phyloP scores from a whole-genome alignment of 2,888 invertebrate species.

The Mechanitis messenoides region DNA sequence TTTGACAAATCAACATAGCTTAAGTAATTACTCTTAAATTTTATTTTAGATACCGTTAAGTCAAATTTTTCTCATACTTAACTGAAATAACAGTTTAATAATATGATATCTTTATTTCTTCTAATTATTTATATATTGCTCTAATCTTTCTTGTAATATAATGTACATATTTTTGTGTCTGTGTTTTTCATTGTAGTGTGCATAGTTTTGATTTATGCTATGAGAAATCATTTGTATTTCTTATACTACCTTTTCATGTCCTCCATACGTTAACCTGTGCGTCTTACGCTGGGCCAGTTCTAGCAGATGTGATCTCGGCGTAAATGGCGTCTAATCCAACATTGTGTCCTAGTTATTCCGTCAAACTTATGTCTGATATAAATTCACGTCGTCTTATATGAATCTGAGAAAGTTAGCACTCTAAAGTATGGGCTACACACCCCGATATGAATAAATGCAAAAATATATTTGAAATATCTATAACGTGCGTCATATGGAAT shows the following conservation, averaged over 20 bases:
- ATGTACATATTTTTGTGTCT: too few relatives aligned
- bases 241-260: neutral
- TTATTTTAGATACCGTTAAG: too few relatives aligned
- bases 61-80: too few relatives aligned
- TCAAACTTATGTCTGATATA: conserved; percentile 26
- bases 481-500: neutral
- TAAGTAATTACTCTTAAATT: too few relatives aligned
- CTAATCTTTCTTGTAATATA: too few relatives aligned
- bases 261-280: neutral
- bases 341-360: conserved; percentile 18
- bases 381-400: conserved; percentile 20
- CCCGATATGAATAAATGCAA: conserved; percentile 5
- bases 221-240: too few relatives aligned
- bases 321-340: conserved; percentile 20
- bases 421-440: neutral
- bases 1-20: too few relatives aligned
- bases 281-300: neutral
- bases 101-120: too few relatives aligned
- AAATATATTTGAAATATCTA: neutral
- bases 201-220: too few relatives aligned
- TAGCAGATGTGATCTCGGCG: conserved; percentile 3
- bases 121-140: too few relatives aligned
- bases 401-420: conserved; percentile 9
- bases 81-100: too few relatives aligned
- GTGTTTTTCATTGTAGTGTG: too few relatives aligned